Percentiles rank a stretch among this genome's conserved stretches.
Conservation (phyloP, 2,113 vertebrate species). For the Turnix velox region DNA sequence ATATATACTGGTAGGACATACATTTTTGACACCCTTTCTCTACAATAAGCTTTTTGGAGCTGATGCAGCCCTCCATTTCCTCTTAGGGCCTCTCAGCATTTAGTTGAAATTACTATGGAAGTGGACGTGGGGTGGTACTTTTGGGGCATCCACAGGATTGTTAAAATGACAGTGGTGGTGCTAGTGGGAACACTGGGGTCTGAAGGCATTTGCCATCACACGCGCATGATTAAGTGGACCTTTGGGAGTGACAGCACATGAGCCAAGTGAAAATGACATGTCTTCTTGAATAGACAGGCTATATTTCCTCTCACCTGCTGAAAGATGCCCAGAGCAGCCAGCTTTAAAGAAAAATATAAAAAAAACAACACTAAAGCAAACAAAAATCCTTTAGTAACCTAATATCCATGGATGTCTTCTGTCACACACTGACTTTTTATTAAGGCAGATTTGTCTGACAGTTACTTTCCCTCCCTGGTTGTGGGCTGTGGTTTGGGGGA, state of each 20-base stretch:
- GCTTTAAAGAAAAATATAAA: background rate
- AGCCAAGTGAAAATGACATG: background rate
- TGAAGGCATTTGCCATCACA: background rate
- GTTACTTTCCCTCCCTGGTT: background rate
- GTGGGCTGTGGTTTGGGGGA: background rate
- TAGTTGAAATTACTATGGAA: background rate
- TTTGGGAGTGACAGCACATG: background rate
- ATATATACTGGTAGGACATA: accelerated
- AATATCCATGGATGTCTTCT: background rate
- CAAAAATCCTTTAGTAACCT: background rate
- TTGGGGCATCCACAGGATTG: background rate
- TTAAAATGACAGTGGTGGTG: background rate
- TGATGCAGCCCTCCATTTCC: background rate
- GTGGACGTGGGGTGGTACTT: background rate
- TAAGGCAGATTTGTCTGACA: background rate
- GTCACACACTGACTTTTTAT: background rate
- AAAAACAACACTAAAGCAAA: background rate
- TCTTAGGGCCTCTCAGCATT: background rate
- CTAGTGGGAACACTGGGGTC: background rate
- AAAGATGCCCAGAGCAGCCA: background rate
- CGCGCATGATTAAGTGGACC: background rate
- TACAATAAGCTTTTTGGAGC: background rate
- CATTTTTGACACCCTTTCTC: background rate
- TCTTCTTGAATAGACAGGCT: background rate
- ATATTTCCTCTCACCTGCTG: background rate